Evolutionary conservation across 1,140 invertebrate species (phyloP).

Genomic region (Latrodectus geometricus): DNA sequence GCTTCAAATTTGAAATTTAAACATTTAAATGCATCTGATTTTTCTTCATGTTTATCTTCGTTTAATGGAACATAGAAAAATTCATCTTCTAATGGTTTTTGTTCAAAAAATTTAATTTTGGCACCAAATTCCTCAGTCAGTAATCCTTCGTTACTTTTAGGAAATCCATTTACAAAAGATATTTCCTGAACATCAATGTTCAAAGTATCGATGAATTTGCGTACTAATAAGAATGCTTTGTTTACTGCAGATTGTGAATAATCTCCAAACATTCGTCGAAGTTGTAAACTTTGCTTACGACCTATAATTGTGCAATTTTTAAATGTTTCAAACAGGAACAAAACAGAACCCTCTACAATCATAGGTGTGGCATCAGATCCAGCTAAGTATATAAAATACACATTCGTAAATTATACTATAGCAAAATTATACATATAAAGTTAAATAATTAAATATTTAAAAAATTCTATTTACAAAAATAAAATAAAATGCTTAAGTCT

Average conservation of each 20-base stretch:
- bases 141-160: neutral
- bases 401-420: no score
- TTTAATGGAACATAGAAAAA: constrained; percentile 26
- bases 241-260: constrained; percentile 61
- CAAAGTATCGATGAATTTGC: constrained; percentile 63
- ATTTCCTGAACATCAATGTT: constrained; percentile 6
- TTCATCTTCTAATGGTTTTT: constrained; percentile 32
- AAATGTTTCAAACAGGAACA: constrained; percentile 75
- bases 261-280: constrained; percentile 37
- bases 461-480: no score
- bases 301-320: constrained; percentile 74
- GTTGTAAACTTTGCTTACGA: constrained; percentile 66
- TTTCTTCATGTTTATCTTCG: neutral
- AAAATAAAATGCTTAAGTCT: no score
- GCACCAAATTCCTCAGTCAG: constrained; percentile 64
- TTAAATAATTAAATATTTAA: no score
- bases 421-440: no score
- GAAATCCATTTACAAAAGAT: constrained; percentile 19
- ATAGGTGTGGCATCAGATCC: constrained; percentile 72
- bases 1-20: constrained; percentile 49
- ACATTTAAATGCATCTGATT: constrained; percentile 22
- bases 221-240: constrained; percentile 66
- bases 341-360: constrained; percentile 75
- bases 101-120: constrained; percentile 64
- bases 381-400: constrained; percentile 1